These are phyloP conservation scores for Halictus rubicundus DNA, from an alignment of 1,140 invertebrate genomes.

Conservation along the genomic window DNA sequence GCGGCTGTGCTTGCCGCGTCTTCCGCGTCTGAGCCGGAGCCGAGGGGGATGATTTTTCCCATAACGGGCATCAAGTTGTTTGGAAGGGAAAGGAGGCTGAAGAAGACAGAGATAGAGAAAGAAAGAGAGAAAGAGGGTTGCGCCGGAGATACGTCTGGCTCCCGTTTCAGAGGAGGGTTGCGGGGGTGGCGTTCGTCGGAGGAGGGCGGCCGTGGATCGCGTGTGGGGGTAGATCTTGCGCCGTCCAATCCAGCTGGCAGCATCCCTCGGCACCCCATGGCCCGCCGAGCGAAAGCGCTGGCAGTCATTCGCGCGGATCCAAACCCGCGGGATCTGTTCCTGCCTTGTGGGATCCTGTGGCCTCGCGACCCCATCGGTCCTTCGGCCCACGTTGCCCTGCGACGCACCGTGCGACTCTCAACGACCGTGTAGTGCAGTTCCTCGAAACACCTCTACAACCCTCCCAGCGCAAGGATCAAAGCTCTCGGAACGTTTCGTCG, in stretches of 20 bases:
- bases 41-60: conserved; percentile 44
- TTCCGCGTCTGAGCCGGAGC: no score
- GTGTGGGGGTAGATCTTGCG: conserved; percentile 78
- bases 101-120: conserved; percentile 10
- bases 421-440: neutral
- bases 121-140: conserved; percentile 18
- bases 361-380: neutral
- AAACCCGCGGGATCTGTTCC: conserved; percentile 71
- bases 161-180: conserved; percentile 36
- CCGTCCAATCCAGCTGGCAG: conserved; percentile 76
- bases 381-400: conserved; percentile 12
- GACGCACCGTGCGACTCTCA: neutral
- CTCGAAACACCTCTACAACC: neutral
- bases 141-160: conserved; percentile 50
- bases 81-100: conserved; percentile 26
- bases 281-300: conserved; percentile 65
- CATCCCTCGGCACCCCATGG: conserved; percentile 72
- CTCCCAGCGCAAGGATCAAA: no score
- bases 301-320: conserved; percentile 78
- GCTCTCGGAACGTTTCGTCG: conserved; percentile 8
- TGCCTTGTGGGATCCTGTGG: conserved; percentile 29
- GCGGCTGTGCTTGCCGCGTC: no score
- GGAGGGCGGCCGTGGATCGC: conserved; percentile 42
- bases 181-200: conserved; percentile 18
- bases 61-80: conserved; percentile 53